phyloP scores from a whole-genome alignment of 2,888 invertebrate genomes.

The Xylophagus ater region DNA sequence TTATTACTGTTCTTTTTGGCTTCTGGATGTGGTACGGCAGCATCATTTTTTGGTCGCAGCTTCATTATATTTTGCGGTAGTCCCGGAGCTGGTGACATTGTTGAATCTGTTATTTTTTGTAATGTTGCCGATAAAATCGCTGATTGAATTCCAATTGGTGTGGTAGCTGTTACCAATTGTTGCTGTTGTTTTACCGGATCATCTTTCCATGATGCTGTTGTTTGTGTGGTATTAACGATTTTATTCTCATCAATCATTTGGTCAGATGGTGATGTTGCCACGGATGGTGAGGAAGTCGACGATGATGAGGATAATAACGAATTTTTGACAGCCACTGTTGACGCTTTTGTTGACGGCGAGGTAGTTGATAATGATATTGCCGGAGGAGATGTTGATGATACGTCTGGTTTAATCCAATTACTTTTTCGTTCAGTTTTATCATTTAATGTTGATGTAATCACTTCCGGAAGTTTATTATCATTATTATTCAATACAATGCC shows the following conservation, averaged over 20 bases:
- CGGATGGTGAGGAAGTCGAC: constrained; percentile 5
- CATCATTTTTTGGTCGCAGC: constrained; percentile 30
- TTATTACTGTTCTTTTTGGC: constrained; percentile 18
- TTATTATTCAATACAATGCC: constrained; percentile 51
- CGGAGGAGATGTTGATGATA: constrained; percentile 7
- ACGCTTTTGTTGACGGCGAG: constrained; percentile 4
- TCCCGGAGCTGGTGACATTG: constrained; percentile 30
- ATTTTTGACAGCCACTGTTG: constrained; percentile 6
- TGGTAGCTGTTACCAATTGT: constrained; percentile 27
- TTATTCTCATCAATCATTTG: neutral
- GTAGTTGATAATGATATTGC: constrained; percentile 1
- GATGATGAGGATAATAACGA: neutral
- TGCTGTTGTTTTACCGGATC: constrained; percentile 28
- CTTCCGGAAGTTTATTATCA: constrained; percentile 21
- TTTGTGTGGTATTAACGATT: neutral
- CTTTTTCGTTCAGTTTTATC: constrained; percentile 13
- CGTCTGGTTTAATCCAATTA: constrained; percentile 11
- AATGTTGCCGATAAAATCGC: too few relatives aligned
- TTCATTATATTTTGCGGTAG: constrained; percentile 40
- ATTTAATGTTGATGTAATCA: constrained; percentile 19
- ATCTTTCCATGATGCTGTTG: constrained; percentile 30
- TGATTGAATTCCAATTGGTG: too few relatives aligned
- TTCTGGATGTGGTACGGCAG: constrained; percentile 54
- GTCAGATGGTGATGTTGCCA: neutral
- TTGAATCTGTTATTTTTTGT: constrained; percentile 22